These are phyloP conservation scores for Acleris sparsana DNA, from an alignment of 2,888 invertebrate species.

Conservation along the genomic window DNA sequence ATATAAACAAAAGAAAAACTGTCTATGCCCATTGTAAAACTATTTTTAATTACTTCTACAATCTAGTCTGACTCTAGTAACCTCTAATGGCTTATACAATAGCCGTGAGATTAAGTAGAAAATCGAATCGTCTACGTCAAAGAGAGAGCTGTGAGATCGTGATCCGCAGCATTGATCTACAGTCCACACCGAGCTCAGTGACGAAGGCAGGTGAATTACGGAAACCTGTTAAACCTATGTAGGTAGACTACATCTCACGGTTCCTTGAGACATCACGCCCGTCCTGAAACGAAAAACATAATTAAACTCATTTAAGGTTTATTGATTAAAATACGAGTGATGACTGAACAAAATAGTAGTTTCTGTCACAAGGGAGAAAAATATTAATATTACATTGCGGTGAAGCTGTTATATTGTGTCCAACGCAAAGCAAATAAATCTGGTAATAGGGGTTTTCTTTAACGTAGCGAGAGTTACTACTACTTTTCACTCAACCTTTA, in stretches of 20 bases:
- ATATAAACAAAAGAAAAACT: not conserved
- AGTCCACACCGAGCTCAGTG: slow-evolving; percentile 22
- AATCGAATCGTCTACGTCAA: slow-evolving; percentile 39
- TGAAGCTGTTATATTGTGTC: no score
- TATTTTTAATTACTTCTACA: slow-evolving; percentile 23
- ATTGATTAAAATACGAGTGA: no score
- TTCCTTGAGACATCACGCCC: no score
- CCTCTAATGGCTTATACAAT: slow-evolving; percentile 33
- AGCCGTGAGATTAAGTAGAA: slow-evolving; percentile 41
- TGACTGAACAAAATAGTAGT: no score
- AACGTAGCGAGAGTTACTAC: no score
- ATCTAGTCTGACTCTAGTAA: slow-evolving; percentile 27
- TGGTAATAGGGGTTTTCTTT: no score
- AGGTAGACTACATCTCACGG: slow-evolving; percentile 4
- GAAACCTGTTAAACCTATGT: slow-evolving; percentile 25
- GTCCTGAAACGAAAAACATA: no score
- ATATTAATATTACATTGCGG: no score
- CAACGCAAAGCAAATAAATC: no score
- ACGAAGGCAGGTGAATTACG: slow-evolving; percentile 25
- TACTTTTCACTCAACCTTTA: no score
- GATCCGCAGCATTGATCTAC: slow-evolving; percentile 33
- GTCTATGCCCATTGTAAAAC: not conserved
- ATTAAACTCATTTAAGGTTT: no score
- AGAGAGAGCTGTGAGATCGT: slow-evolving; percentile 42
- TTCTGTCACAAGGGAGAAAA: no score